Evolutionary conservation across 1,140 invertebrate genomes (phyloP), one percentile per base, ranked within the genome.

Genomic region (Stenopsyche tienmushanensis): DNA sequence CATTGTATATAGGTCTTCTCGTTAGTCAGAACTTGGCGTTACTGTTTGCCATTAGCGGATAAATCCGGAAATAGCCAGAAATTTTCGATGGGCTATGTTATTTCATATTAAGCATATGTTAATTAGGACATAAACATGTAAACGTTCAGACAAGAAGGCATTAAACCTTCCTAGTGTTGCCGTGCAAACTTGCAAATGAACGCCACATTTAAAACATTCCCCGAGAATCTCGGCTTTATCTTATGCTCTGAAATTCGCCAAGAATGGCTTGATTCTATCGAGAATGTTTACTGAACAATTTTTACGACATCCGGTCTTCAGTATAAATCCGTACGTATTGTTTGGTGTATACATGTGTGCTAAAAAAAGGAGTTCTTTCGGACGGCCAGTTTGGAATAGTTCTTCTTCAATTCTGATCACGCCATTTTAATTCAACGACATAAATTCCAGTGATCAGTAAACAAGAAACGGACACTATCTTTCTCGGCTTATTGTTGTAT

Each of bases 61-160:
- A 34, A 34, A 34, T 34, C 5, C 5, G 13, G 13, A 34, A 34
- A 34, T 5, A 7, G 29, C n/a, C 34, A 39, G n/a, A 39, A 39
- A 39, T 8, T 39, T 8, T 8, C 34, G 7, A 39, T 39, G 7
- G 7, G n/a, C 7, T 39, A n/a, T 39, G 34, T 39, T 13, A 15
- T 47, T 47, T 47, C 44, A 47, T 15, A 20, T 47, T 47, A 20
- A 47, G 17, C 8, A 20, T 47, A 47, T 47, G 44, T 47, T 47
- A 47, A 47, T 47, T 15, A 47, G 44, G 8, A 18, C 18, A 47
- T 47, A 47, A 47, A 47, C 44, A 47, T 47, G 44, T 18, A 47
- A 47, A 47, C 44, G 10, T 18, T 47, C 17, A 13, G 13, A 34
- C 5, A 7, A 13, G 7, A 5, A 47, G 44, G 17, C 44, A 20